phyloP scores from a whole-genome alignment of 2,113 vertebrate genomes.

The Chunga burmeisteri region DNA sequence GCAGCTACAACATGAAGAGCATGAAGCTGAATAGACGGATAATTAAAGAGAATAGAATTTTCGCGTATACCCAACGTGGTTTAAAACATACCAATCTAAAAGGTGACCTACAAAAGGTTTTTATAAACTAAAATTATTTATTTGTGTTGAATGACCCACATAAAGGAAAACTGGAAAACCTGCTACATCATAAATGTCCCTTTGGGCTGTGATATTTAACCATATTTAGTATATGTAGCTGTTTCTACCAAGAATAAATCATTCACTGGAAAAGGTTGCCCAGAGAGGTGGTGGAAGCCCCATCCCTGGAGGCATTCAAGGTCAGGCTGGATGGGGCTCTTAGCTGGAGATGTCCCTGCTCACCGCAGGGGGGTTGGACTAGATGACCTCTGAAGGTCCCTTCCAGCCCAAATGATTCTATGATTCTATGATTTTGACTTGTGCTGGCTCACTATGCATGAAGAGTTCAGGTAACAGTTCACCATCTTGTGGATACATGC shows the following conservation, averaged over 20 bases:
- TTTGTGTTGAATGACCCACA: not conserved
- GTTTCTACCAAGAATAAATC: not conserved
- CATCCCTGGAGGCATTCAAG: too few relatives aligned
- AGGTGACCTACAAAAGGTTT: not conserved
- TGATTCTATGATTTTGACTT: not conserved
- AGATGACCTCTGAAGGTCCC: too few relatives aligned
- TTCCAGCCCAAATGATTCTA: too few relatives aligned
- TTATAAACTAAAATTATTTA: not conserved
- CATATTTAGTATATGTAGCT: not conserved
- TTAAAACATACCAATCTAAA: conserved; percentile 12
- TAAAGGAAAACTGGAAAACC: not conserved
- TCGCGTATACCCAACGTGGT: not conserved
- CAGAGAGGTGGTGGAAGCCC: too few relatives aligned
- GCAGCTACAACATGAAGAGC: not conserved
- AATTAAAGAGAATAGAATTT: conserved; percentile 12
- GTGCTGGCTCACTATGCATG: not conserved
- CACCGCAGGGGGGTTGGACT: too few relatives aligned
- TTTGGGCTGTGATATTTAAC: not conserved
- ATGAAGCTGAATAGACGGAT: not conserved
- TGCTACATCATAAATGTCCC: not conserved
- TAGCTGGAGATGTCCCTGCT: too few relatives aligned
- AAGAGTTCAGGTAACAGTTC: not conserved
- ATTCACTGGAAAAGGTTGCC: not conserved
- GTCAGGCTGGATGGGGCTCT: too few relatives aligned
- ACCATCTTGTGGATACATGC: not conserved